Percentiles rank a stretch among this genome's conserved stretches.
These are phyloP conservation scores for Catostomus latipinnis DNA, from an alignment of 2,797 vertebrate species.

Conservation along the genomic window DNA sequence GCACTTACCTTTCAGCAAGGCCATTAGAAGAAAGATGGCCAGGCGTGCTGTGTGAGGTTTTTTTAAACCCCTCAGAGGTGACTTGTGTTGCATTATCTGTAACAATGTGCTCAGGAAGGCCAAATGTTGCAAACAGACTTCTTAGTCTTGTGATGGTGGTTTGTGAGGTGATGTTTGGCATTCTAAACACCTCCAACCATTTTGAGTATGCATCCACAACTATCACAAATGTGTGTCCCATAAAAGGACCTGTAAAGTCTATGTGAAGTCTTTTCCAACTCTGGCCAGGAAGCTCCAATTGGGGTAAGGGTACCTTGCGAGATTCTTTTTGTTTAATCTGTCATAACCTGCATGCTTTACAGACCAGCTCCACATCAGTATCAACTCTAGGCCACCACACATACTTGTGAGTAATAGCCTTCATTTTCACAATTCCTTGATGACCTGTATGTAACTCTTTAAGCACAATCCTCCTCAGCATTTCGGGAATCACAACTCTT, in stretches of 20 bases:
- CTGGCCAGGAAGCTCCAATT: conserved; percentile 44
- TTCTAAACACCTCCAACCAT: too few species aligned
- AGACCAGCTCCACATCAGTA: conserved; percentile 23
- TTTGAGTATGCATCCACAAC: too few species aligned
- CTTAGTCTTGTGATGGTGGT: too few species aligned
- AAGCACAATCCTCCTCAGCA: too few species aligned
- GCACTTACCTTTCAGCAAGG: conserved; percentile 15
- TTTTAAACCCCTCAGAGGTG: too few species aligned
- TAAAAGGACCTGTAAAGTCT: conserved; percentile 15
- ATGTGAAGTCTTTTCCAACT: conserved; percentile 47
- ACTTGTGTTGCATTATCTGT: too few species aligned
- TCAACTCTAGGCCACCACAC: conserved; percentile 48
- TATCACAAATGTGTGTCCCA: too few species aligned
- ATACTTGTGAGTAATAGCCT: conserved; percentile 31
- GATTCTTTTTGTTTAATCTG: conserved; percentile 27
- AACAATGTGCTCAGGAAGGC: too few species aligned
- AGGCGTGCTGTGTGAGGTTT: neutral
- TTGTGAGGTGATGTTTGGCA: too few species aligned
- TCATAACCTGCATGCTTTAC: conserved; percentile 43
- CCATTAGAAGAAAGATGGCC: conserved; percentile 17
- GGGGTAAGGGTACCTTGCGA: conserved; percentile 1
- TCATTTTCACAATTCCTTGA: conserved; percentile 26
- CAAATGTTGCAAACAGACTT: too few species aligned
- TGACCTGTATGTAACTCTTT: too few species aligned
- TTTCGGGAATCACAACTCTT: too few species aligned